These are phyloP conservation scores for Malacosoma neustria DNA, from an alignment of 2,888 invertebrate genomes.

Conservation along the genomic window DNA sequence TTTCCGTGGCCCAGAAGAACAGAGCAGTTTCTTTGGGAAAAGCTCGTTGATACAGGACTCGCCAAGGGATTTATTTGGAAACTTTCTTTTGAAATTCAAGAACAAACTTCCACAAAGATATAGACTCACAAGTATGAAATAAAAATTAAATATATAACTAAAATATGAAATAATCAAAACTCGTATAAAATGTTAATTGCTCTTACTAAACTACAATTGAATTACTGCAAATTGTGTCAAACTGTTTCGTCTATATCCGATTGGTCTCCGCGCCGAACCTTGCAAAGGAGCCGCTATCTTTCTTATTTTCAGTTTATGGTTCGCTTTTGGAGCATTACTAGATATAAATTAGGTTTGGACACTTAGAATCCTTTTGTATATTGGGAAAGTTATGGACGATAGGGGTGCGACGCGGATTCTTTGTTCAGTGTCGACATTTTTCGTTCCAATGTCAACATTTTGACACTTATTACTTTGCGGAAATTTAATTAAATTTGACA, in stretches of 20 bases:
- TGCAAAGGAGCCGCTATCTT: slow-evolving; percentile 32
- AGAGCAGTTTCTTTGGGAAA: no score
- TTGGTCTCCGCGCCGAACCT: slow-evolving; percentile 12
- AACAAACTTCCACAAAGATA: no score
- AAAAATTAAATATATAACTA: no score
- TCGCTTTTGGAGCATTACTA: slow-evolving; percentile 24
- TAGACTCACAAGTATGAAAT: no score
- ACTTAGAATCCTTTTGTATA: slow-evolving; percentile 18
- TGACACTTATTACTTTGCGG: neutral
- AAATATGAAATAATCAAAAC: no score
- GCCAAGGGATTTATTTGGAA: no score
- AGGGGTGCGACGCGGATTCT: neutral
- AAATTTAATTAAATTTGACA: neutral
- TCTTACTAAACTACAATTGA: no score
- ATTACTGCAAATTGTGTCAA: no score
- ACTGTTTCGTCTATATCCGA: slow-evolving; percentile 4
- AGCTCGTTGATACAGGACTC: no score
- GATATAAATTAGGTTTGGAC: slow-evolving; percentile 26
- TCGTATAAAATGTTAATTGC: no score
- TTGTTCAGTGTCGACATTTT: neutral
- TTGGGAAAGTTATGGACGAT: slow-evolving; percentile 3
- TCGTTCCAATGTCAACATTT: neutral
- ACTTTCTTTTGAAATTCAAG: no score
- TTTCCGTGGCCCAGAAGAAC: no score
- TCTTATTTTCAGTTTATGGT: slow-evolving; percentile 32